A percentile compares a stretch with the other conserved stretches of the same genome.
Evolutionary conservation across 2,797 vertebrate species (phyloP).

Genomic region (Pantherophis vulpinus): DNA sequence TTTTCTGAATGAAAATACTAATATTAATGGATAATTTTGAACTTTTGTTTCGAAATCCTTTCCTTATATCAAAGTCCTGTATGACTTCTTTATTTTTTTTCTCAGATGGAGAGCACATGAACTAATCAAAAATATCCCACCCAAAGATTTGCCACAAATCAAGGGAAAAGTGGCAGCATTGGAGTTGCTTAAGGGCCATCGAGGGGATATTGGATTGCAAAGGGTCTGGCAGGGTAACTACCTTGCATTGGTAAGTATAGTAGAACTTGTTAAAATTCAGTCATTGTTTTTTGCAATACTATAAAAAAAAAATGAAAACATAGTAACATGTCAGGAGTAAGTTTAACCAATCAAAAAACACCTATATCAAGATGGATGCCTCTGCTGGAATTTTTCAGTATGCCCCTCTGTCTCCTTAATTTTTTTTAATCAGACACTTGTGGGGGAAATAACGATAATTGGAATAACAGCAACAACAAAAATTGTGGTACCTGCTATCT

Average conservation of each 20-base stretch:
- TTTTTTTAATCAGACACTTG: neutral
- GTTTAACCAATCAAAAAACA: neutral
- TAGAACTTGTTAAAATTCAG: neutral
- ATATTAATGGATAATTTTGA: neutral
- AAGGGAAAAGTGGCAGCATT: slow-evolving; percentile 90
- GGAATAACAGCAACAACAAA: neutral
- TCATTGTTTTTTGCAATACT: neutral
- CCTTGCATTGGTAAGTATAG: slow-evolving; percentile 75
- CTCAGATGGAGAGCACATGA: slow-evolving; percentile 91
- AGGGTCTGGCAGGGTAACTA: slow-evolving; percentile 94
- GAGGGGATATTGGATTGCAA: slow-evolving; percentile 88
- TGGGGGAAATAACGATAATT: neutral
- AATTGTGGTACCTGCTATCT: neutral
- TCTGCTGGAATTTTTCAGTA: neutral
- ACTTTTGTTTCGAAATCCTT: neutral
- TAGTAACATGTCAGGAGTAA: neutral
- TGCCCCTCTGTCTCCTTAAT: neutral
- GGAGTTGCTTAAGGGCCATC: slow-evolving; percentile 90
- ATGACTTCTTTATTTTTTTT: neutral
- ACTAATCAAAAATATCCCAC: slow-evolving; percentile 86
- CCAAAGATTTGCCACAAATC: slow-evolving; percentile 85
- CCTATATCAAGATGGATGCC: neutral
- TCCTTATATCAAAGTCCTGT: neutral
- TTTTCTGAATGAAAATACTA: neutral
- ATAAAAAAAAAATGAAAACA: neutral